These are phyloP conservation scores for Serinus canaria DNA, from an alignment of 2,113 vertebrate genomes.

Conservation along the genomic window DNA sequence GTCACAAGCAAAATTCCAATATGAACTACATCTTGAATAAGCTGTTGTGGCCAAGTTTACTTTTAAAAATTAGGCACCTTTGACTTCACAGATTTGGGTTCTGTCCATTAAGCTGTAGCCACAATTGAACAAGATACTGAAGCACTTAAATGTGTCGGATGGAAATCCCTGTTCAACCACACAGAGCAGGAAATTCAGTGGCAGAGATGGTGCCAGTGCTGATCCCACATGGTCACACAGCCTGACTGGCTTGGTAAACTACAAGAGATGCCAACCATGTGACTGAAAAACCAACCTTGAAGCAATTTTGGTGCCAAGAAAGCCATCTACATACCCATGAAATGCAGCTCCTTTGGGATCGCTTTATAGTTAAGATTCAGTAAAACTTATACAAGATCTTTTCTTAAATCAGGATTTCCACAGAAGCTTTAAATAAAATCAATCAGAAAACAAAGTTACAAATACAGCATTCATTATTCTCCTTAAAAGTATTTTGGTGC, in stretches of 20 bases:
- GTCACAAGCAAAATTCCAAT: background rate
- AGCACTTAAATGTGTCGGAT: background rate
- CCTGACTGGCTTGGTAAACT: background rate
- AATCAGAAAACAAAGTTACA: background rate
- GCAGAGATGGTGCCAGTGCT: background rate
- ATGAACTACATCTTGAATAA: background rate
- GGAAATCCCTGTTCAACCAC: background rate
- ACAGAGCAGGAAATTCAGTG: rapidly evolving
- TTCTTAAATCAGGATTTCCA: background rate
- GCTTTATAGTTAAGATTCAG: background rate
- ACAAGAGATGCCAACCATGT: background rate
- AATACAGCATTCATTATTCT: background rate
- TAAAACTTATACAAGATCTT: background rate
- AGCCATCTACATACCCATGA: background rate
- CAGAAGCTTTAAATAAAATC: background rate
- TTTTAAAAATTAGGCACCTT: background rate
- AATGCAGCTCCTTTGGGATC: background rate
- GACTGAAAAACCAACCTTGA: background rate
- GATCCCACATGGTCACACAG: background rate
- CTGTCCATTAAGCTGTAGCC: background rate
- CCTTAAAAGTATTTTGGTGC: background rate
- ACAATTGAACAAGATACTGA: background rate
- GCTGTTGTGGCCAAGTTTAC: background rate
- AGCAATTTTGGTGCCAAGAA: background rate
- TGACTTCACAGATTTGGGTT: background rate